phyloP scores from a whole-genome alignment of 35 echinoderm and acorn worm species.

The Apostichopus japonicus region DNA sequence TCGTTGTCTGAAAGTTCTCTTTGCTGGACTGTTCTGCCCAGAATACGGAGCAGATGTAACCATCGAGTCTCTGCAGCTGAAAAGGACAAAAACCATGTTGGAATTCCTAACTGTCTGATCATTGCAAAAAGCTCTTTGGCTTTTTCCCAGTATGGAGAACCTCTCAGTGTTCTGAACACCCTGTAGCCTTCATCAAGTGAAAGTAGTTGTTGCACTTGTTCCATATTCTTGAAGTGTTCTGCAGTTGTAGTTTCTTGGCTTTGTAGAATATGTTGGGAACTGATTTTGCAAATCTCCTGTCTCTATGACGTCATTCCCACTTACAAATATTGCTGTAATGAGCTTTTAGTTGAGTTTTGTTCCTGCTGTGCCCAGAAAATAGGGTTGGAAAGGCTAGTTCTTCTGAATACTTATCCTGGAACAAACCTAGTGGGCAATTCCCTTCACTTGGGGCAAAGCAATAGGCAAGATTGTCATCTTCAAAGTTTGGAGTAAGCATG shows the following conservation, averaged over 20 bases:
- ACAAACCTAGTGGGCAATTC: conserved; percentile 45
- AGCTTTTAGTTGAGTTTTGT: not conserved
- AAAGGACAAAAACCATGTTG: conserved; percentile 63
- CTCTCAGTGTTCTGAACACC: conserved; percentile 61
- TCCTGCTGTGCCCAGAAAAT: conserved; percentile 41
- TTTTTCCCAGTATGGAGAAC: conserved; percentile 67
- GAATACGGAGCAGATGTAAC: conserved; percentile 55
- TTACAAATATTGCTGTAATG: conserved; percentile 55
- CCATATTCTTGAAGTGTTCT: conserved; percentile 21
- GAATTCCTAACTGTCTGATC: conserved; percentile 58
- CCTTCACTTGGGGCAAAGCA: conserved; percentile 39
- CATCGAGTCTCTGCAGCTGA: conserved; percentile 63
- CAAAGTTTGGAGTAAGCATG: conserved; percentile 24
- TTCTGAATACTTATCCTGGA: conserved; percentile 51
- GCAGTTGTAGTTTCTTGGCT: conserved; percentile 48
- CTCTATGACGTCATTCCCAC: conserved; percentile 8
- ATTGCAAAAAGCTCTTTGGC: conserved; percentile 59
- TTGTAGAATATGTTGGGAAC: conserved; percentile 61
- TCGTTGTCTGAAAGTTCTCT: conserved; percentile 40
- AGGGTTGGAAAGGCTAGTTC: conserved; percentile 43
- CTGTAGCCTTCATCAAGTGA: conserved; percentile 58
- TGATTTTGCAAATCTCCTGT: conserved; percentile 20
- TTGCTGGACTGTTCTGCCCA: conserved; percentile 43
- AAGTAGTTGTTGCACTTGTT: conserved; percentile 9
- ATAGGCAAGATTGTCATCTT: conserved; percentile 14